phyloP scores from a whole-genome alignment of 1,140 invertebrate genomes.

The Gryon sp. region DNA sequence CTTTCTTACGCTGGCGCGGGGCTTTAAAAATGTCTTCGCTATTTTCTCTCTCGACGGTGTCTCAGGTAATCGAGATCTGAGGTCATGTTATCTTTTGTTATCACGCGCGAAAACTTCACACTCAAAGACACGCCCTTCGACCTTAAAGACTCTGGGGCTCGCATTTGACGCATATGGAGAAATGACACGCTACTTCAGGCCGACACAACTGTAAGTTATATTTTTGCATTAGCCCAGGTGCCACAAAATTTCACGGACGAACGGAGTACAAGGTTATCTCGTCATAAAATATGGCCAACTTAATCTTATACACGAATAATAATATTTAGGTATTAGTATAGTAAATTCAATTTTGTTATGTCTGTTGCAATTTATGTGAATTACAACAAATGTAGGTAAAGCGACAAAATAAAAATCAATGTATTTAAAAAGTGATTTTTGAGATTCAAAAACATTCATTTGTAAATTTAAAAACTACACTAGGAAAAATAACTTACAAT shows the following conservation, averaged over 20 bases:
- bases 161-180: slow-evolving; percentile 30
- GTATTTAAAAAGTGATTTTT: too few species aligned
- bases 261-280: slow-evolving; percentile 37
- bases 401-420: too few species aligned
- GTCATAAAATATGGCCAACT: slow-evolving; percentile 44
- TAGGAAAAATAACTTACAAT: too few species aligned
- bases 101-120: slow-evolving; percentile 25
- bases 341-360: too few species aligned
- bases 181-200: slow-evolving; percentile 38
- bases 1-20: too few species aligned
- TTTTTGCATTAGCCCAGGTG: slow-evolving; percentile 37
- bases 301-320: slow-evolving; percentile 41
- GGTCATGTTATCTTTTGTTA: slow-evolving; percentile 38
- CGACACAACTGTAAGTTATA: slow-evolving; percentile 20
- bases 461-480: too few species aligned
- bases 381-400: too few species aligned
- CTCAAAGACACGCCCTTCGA: slow-evolving; percentile 50
- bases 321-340: slow-evolving; percentile 1
- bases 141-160: slow-evolving; percentile 48
- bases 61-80: slow-evolving; percentile 5
- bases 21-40: slow-evolving; percentile 16
- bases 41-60: slow-evolving; percentile 14
- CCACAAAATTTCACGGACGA: slow-evolving; percentile 45
- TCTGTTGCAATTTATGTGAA: too few species aligned
- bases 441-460: too few species aligned